Conservation (phyloP, 1,140 invertebrate species). For the Cydia pomonella region DNA sequence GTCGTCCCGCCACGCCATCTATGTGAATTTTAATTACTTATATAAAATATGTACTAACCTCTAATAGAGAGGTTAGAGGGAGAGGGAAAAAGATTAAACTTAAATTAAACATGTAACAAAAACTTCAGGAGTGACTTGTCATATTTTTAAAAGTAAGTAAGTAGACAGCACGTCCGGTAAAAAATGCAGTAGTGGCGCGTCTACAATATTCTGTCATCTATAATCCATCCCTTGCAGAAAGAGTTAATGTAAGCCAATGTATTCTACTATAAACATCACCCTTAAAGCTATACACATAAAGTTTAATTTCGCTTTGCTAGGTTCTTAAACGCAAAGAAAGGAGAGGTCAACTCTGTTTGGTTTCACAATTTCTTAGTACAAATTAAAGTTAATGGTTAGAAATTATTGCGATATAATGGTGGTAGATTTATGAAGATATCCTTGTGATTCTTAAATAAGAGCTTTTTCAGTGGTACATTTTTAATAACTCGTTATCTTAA, state of each 20-base stretch:
- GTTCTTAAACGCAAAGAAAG: not conserved
- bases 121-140: too few relatives aligned
- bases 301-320: not conserved
- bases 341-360: conserved; percentile 47
- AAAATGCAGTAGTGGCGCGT: not conserved
- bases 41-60: too few relatives aligned
- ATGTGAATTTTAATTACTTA: too few relatives aligned
- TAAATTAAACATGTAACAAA: too few relatives aligned
- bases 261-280: not conserved
- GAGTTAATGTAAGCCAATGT: not conserved
- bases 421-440: conserved; percentile 54
- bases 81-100: too few relatives aligned
- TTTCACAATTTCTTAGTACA: conserved; percentile 37
- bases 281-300: not conserved
- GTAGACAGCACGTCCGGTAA: too few relatives aligned
- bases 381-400: conserved; percentile 56
- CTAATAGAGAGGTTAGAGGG: too few relatives aligned
- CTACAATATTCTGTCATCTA: not conserved
- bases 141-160: too few relatives aligned
- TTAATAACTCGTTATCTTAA: not conserved
- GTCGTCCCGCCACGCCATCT: too few relatives aligned
- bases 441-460: conserved; percentile 41
- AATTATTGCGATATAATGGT: conserved; percentile 50
- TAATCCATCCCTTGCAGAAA: conserved; percentile 39
- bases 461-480: conserved; percentile 8